Conservation (phyloP, 2,797 vertebrate species). For the Enteromius argenteus region DNA sequence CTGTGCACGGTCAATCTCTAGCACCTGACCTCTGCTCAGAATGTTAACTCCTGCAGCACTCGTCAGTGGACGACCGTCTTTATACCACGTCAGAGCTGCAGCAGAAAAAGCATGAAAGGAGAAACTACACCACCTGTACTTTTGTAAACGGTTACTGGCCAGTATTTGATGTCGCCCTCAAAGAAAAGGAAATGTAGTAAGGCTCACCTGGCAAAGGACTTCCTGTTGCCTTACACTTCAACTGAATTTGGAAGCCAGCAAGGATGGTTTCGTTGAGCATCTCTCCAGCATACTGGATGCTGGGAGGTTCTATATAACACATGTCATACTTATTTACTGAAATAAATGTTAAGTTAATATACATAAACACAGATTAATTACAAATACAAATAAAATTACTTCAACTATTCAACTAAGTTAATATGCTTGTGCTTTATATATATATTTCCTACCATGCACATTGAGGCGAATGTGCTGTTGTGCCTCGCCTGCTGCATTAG, state of each 20-base stretch:
- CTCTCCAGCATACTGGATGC: conserved; percentile 82
- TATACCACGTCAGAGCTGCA: conserved; percentile 91
- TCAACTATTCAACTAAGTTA: background rate
- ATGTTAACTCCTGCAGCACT: conserved; percentile 74
- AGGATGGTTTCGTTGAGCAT: conserved; percentile 90
- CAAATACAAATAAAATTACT: background rate
- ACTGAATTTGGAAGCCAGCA: conserved; percentile 84
- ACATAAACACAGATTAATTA: background rate
- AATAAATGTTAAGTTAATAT: background rate
- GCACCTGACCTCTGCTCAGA: conserved; percentile 81
- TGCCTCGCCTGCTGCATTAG: conserved; percentile 93
- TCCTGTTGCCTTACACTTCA: conserved; percentile 89
- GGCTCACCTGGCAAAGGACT: conserved; percentile 87
- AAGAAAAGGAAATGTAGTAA: conserved; percentile 11
- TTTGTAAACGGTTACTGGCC: background rate
- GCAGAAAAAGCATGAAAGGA: background rate
- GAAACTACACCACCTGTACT: background rate
- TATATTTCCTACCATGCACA: conserved; percentile 87
- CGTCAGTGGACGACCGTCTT: conserved; percentile 83
- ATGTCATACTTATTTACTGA: background rate
- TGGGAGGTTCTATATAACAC: conserved; percentile 86
- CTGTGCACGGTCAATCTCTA: conserved; percentile 86
- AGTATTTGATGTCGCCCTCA: background rate
- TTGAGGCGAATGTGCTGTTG: conserved; percentile 86
- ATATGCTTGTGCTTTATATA: background rate